These are phyloP conservation scores for Diorhabda carinulata DNA, from an alignment of 1,140 invertebrate genomes.

Conservation along the genomic window DNA sequence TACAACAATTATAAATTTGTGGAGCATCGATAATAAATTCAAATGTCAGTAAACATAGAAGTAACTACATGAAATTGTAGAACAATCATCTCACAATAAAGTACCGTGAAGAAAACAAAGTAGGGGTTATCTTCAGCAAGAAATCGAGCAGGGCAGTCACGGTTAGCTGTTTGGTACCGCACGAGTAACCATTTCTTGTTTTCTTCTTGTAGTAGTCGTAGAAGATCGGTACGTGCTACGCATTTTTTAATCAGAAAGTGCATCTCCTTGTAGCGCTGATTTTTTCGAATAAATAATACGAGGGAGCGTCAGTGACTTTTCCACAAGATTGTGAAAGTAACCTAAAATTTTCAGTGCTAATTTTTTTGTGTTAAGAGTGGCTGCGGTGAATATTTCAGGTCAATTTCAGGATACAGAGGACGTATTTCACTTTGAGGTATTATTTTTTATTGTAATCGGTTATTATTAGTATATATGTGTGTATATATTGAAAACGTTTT, in stretches of 20 bases:
- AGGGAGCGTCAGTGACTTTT: too few relatives aligned
- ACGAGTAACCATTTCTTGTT: conserved; percentile 22
- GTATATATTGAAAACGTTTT: too few relatives aligned
- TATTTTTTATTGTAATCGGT: too few relatives aligned
- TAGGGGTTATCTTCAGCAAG: conserved; percentile 20
- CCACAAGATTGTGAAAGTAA: too few relatives aligned
- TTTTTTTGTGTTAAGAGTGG: too few relatives aligned
- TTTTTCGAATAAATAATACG: too few relatives aligned
- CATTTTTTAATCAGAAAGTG: conserved; percentile 10
- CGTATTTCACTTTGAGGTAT: too few relatives aligned
- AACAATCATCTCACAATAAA: conserved; percentile 8
- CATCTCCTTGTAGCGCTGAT: conserved; percentile 7
- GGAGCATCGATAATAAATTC: not conserved
- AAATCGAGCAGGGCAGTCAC: conserved; percentile 21
- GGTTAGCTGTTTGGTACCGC: conserved; percentile 20
- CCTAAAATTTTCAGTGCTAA: too few relatives aligned
- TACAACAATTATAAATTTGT: too few relatives aligned
- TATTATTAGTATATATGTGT: too few relatives aligned
- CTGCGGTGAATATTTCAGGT: too few relatives aligned
- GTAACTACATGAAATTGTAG: conserved; percentile 10
- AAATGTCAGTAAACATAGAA: not conserved
- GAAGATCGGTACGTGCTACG: conserved; percentile 13
- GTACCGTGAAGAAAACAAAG: conserved; percentile 16
- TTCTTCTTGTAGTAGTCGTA: conserved; percentile 10
- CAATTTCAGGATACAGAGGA: too few relatives aligned